Evolutionary conservation across 2,113 vertebrate species (phyloP).

Genomic region (Epinephelus moara): DNA sequence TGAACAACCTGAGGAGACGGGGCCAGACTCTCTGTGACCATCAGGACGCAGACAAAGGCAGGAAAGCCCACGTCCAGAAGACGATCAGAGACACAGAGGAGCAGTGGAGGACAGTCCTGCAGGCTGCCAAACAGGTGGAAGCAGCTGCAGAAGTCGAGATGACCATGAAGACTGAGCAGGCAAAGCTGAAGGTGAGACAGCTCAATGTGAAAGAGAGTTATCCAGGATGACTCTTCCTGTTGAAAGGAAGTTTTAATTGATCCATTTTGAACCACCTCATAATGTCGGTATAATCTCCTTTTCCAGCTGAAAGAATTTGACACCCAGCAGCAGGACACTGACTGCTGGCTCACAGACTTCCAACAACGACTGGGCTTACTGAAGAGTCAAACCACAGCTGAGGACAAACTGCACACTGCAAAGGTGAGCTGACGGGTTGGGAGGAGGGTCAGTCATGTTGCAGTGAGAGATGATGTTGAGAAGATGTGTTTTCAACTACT

Average conservation of each 20-base stretch:
- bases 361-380: slow-evolving; percentile 57
- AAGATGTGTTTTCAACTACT: no score
- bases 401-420: slow-evolving; percentile 66
- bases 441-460: no score
- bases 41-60: slow-evolving; percentile 52
- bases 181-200: slow-evolving; percentile 45
- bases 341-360: slow-evolving; percentile 64
- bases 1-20: slow-evolving; percentile 74
- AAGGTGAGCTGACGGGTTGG: slow-evolving; percentile 68
- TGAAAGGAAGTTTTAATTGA: neutral
- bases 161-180: slow-evolving; percentile 39
- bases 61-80: slow-evolving; percentile 62
- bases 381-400: slow-evolving; percentile 13
- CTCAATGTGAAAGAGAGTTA: no score
- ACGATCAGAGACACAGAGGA: slow-evolving; percentile 72
- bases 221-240: no score
- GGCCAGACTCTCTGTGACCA: slow-evolving; percentile 73
- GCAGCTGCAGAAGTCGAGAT: slow-evolving; percentile 57
- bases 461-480: no score
- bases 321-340: slow-evolving; percentile 35
- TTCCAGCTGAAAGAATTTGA: slow-evolving; percentile 65
- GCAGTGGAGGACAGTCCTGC: slow-evolving; percentile 75
- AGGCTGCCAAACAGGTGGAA: slow-evolving; percentile 50
- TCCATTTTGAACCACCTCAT: neutral
- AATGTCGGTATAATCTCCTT: neutral